phyloP scores from a whole-genome alignment of 2,888 invertebrate genomes.

The Aporophyla lueneburgensis region DNA sequence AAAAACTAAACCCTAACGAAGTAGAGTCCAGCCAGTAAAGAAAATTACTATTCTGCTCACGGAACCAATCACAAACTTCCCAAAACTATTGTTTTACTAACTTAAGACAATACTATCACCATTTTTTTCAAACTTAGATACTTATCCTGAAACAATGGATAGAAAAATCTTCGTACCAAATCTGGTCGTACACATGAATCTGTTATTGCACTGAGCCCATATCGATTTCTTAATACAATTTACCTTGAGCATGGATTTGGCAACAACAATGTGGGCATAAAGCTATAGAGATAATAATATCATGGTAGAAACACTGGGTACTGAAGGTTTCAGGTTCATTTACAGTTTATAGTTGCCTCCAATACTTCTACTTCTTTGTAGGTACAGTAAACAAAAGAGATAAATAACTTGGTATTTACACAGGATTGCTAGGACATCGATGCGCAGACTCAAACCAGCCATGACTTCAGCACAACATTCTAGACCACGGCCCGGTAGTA shows the following conservation, averaged over 20 bases:
- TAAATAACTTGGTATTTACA: neutral
- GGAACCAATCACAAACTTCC: slow-evolving; percentile 21
- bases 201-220: slow-evolving; percentile 49
- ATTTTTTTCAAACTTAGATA: slow-evolving; percentile 25
- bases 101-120: slow-evolving; percentile 9
- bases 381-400: slow-evolving; percentile 25
- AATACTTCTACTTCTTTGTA: slow-evolving; percentile 2
- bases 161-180: slow-evolving; percentile 26
- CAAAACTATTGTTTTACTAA: neutral
- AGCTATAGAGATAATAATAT: slow-evolving; percentile 39
- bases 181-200: slow-evolving; percentile 23
- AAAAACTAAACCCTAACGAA: neutral
- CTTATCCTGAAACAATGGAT: slow-evolving; percentile 1
- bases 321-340: slow-evolving; percentile 55
- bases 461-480: too few species aligned
- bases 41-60: slow-evolving; percentile 1
- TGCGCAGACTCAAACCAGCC: too few species aligned
- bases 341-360: slow-evolving; percentile 49
- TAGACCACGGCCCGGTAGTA: too few species aligned
- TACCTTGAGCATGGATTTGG: slow-evolving; percentile 48
- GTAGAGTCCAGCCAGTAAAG: neutral
- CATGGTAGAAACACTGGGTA: slow-evolving; percentile 22
- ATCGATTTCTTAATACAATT: slow-evolving; percentile 53
- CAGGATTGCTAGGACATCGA: neutral
- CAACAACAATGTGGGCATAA: slow-evolving; percentile 55